Conservation (phyloP, 1,140 invertebrate species). For the Pygmarrhopalites habei region DNA sequence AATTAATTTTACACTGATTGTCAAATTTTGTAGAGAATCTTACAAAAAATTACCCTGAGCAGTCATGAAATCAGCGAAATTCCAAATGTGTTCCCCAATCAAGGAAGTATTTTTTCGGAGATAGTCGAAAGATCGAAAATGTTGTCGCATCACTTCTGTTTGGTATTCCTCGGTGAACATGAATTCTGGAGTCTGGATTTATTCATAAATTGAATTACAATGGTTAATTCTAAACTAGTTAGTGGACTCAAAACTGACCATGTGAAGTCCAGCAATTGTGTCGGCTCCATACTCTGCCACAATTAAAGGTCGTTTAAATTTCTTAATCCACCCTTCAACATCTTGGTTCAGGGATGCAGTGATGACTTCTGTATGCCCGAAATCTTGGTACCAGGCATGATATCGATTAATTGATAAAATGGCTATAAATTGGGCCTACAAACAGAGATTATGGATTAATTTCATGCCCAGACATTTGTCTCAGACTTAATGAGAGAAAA, state of each 20-base stretch:
- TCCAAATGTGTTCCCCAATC: constrained; percentile 59
- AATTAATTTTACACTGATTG: neutral
- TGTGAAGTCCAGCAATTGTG: constrained; percentile 52
- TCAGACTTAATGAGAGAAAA: too few species aligned
- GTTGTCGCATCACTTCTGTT: constrained; percentile 49
- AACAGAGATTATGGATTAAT: too few species aligned
- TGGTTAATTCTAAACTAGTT: too few species aligned
- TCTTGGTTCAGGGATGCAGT: constrained; percentile 41
- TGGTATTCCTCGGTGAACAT: constrained; percentile 60
- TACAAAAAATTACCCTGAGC: constrained; percentile 29
- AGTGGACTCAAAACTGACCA: constrained; percentile 40
- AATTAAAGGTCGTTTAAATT: constrained; percentile 52
- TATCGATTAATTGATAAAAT: constrained; percentile 57
- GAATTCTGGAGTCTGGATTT: constrained; percentile 1
- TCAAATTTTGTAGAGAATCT: too few species aligned
- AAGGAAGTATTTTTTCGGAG: constrained; percentile 47
- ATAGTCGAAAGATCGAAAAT: constrained; percentile 54
- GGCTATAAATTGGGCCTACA: constrained; percentile 51
- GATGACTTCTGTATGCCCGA: constrained; percentile 50
- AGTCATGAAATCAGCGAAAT: constrained; percentile 60
- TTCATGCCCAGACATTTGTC: too few species aligned
- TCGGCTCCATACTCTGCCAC: constrained; percentile 61
- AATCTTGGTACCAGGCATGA: constrained; percentile 55
- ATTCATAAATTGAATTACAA: neutral
- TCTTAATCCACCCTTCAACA: constrained; percentile 45